Percentiles rank a stretch among this genome's conserved stretches.
Evolutionary conservation across 1,140 invertebrate genomes (phyloP).

Genomic region (Kradibia gibbosae): DNA sequence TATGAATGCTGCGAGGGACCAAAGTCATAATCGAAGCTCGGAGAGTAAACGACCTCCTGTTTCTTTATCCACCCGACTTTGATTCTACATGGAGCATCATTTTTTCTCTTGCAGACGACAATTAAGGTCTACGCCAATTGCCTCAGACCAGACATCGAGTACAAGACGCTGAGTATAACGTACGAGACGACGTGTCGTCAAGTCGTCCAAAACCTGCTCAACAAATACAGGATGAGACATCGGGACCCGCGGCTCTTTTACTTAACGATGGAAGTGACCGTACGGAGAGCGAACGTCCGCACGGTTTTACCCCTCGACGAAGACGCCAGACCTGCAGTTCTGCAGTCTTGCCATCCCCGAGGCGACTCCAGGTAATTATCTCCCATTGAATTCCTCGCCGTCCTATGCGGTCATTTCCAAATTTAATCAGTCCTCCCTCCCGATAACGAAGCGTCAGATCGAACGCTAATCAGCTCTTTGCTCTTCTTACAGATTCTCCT

Average conservation of each 20-base stretch:
- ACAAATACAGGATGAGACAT: conserved; percentile 93
- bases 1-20: too few relatives aligned
- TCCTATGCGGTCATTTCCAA: too few relatives aligned
- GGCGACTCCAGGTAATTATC: conserved; percentile 87
- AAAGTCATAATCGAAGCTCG: too few relatives aligned
- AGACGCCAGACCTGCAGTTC: conserved; percentile 87
- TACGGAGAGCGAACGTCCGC: conserved; percentile 84
- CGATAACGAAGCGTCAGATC: too few relatives aligned
- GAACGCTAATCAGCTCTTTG: too few relatives aligned
- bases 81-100: background rate
- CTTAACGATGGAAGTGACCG: conserved; percentile 93
- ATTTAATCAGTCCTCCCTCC: too few relatives aligned
- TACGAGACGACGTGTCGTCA: conserved; percentile 89
- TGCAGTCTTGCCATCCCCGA: conserved; percentile 92
- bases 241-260: conserved; percentile 93
- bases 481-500: conserved; percentile 81
- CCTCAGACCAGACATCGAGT: conserved; percentile 91
- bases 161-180: conserved; percentile 91
- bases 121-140: conserved; percentile 93
- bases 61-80: background rate
- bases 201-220: conserved; percentile 86
- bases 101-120: conserved; percentile 78
- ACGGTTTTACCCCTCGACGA: conserved; percentile 90
- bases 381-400: too few relatives aligned
- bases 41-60: too few relatives aligned